Conservation (phyloP, 2,888 invertebrate species). For the Mesoligia furuncula region DNA sequence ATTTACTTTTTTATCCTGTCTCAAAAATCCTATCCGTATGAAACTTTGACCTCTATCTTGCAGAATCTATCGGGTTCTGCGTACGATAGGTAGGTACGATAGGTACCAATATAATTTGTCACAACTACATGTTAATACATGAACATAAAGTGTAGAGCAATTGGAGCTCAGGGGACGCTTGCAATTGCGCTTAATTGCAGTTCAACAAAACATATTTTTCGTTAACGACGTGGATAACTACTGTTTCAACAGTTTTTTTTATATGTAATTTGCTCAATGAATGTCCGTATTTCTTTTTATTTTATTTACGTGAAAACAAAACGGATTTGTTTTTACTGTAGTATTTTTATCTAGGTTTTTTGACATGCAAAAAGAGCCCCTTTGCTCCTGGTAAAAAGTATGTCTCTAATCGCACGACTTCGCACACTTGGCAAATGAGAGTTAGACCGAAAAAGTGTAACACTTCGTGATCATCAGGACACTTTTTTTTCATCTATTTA, state of each 20-base stretch:
- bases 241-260: constrained; percentile 31
- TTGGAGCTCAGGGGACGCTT: constrained; percentile 33
- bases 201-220: constrained; percentile 48
- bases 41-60: not conserved
- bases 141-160: constrained; percentile 28
- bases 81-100: not conserved
- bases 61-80: not conserved
- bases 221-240: constrained; percentile 57
- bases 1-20: not conserved
- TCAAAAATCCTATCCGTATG: not conserved
- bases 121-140: constrained; percentile 8
- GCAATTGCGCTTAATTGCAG: constrained; percentile 55
- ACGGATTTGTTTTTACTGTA: not conserved
- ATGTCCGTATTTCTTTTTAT: not conserved
- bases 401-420: not conserved
- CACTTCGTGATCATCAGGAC: not conserved
- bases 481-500: not conserved
- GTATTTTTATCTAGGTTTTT: not conserved
- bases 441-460: not conserved
- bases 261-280: constrained; percentile 10
- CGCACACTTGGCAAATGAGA: not conserved
- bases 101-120: constrained; percentile 5
- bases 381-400: not conserved
- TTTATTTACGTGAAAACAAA: not conserved
- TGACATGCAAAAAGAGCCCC: not conserved